Base-by-base conservation (phyloP, 2,888 invertebrate genomes). In the Adelphocoris suturalis region DNA sequence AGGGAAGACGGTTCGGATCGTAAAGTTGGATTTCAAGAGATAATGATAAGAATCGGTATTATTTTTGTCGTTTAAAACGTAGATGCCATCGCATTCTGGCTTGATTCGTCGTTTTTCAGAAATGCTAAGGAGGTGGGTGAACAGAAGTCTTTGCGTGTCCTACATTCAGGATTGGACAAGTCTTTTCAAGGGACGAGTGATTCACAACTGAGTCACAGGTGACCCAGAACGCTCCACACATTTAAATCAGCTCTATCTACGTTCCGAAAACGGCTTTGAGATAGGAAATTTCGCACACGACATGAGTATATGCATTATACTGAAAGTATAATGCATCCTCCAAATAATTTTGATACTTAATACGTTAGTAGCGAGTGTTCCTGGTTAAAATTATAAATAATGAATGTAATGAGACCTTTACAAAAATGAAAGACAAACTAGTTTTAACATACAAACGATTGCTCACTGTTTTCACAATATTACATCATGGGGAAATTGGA, bases 181-280 rank as follows among this genome's bases (percentile, higher is more conserved):
- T 68, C 68, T 19, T 68, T 68, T 23, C 68, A 23, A 23, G 23
- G 23, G 2, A 23, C 23, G 23, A 68, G 19, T 68, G 68, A 68
- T 27, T 68, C 68, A 68, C 68, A 57, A 57, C 57, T 57, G 57
- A 57, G 57, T 57, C 57, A 57, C 5, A 23, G 3, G 68, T 68
- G 68, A 68, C 68, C 68, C 68, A 68, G 68, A 68, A 68, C 68
- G n/a, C 23, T 0, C 5, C 68, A 9, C 68, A 5, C 23, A 13
- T n/a, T 57, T n/a, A 13, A 57, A 57, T n/a, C 16, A n/a, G 57
- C 57, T n/a, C 57, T 13, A 19, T 23, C 12, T 23, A 23, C 13
- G 0, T 3, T 61, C 16, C 57, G n/a, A 7, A 5, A 16, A 7
- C 27, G 1, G 23, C 68, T 13, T 68, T 23, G 68, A 23, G 23